Conservation (phyloP, 2,888 invertebrate genomes). For the Drosophila parthenogenetica region DNA sequence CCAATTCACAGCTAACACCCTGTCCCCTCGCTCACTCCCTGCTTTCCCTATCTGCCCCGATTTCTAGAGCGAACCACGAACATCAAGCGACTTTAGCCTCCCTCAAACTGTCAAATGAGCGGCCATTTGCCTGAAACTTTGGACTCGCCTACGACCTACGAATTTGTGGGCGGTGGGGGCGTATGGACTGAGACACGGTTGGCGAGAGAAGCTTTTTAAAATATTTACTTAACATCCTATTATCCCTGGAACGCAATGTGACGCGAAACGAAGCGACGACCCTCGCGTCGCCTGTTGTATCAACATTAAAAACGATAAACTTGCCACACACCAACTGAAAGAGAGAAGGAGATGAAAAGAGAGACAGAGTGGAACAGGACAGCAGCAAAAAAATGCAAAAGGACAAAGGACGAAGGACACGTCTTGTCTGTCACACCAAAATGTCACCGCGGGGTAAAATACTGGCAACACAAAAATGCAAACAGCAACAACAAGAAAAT, state of each 20-base stretch:
- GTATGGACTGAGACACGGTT: constrained; percentile 7
- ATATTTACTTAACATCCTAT: constrained; percentile 82
- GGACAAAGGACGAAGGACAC: constrained; percentile 81
- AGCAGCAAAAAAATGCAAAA: constrained; percentile 34
- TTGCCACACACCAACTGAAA: constrained; percentile 53
- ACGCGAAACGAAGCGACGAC: constrained; percentile 65
- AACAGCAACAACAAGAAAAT: constrained; percentile 52
- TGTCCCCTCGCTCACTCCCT: not conserved
- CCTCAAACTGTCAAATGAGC: constrained; percentile 57
- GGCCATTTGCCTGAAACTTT: constrained; percentile 62
- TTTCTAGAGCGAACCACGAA: not conserved
- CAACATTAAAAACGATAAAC: constrained; percentile 81
- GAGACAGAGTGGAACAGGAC: constrained; percentile 11
- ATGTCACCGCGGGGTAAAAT: constrained; percentile 84
- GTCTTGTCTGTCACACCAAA: constrained; percentile 84
- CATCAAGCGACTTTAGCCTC: constrained; percentile 19
- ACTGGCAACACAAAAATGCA: constrained; percentile 67
- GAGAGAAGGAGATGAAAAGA: not conserved
- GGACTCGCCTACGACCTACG: constrained; percentile 62
- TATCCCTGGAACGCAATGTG: constrained; percentile 68
- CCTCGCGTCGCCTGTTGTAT: constrained; percentile 69
- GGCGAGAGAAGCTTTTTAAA: constrained; percentile 65
- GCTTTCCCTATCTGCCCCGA: not conserved
- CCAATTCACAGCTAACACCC: not conserved
- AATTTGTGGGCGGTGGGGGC: constrained; percentile 9